Evolutionary conservation across 37 sponge, comb jelly and placozoan genomes (phyloP).

Genomic region (Agelas oroides): DNA sequence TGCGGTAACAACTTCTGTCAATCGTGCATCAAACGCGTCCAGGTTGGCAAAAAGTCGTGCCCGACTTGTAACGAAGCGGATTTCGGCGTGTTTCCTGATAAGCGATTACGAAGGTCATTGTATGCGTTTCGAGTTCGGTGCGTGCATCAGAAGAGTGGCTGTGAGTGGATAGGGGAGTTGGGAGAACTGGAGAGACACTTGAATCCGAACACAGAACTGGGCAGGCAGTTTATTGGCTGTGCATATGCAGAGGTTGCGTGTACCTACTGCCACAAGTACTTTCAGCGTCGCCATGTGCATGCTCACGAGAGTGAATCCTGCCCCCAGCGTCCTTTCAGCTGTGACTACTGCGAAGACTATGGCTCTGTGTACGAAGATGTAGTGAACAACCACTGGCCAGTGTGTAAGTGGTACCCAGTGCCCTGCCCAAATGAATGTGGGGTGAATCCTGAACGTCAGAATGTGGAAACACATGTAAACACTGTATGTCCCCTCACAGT

Average conservation of each 20-base stretch:
- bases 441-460: background rate
- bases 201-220: background rate
- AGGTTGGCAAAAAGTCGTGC: background rate
- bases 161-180: background rate
- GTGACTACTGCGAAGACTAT: slow-evolving; percentile 41
- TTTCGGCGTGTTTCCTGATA: slow-evolving; percentile 11
- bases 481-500: slow-evolving; percentile 3
- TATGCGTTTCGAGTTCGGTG: background rate
- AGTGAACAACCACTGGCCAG: slow-evolving; percentile 20
- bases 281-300: background rate
- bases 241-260: background rate
- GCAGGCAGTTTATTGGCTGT: background rate
- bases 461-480: slow-evolving; percentile 7
- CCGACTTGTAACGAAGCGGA: background rate
- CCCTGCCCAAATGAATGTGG: slow-evolving; percentile 36
- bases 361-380: slow-evolving; percentile 22
- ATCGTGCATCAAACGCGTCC: slow-evolving; percentile 14
- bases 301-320: slow-evolving; percentile 6
- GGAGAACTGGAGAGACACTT: background rate
- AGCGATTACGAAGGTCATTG: background rate
- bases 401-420: slow-evolving; percentile 16
- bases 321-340: slow-evolving; percentile 21
- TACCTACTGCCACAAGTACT: background rate
- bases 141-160: background rate
- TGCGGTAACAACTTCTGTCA: slow-evolving; percentile 48